Percentiles rank a stretch among this genome's conserved stretches.
Evolutionary conservation across 2,797 vertebrate species (phyloP).

Genomic region (Coranthus polyacanthus): DNA sequence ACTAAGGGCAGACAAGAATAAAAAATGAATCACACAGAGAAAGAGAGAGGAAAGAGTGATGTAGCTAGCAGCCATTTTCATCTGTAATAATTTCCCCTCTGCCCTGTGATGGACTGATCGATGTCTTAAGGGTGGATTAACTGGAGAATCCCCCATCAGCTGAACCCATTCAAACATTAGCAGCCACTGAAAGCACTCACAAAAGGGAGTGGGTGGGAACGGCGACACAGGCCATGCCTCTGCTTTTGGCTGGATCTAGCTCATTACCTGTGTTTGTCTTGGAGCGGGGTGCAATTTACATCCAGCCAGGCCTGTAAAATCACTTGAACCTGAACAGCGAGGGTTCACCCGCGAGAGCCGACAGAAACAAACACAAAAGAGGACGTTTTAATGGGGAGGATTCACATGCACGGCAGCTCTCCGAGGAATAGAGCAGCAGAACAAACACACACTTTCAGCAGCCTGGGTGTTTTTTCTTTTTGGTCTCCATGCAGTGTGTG

Average conservation of each 20-base stretch:
- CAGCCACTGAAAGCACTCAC: slow-evolving; percentile 50
- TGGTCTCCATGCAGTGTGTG: slow-evolving; percentile 34
- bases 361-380: slow-evolving; percentile 59
- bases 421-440: slow-evolving; percentile 16
- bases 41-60: slow-evolving; percentile 34
- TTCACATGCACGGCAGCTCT: slow-evolving; percentile 39
- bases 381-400: slow-evolving; percentile 63
- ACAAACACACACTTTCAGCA: slow-evolving; percentile 35
- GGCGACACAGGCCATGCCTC: slow-evolving; percentile 43
- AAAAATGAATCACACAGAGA: slow-evolving; percentile 52
- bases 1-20: slow-evolving; percentile 43
- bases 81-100: slow-evolving; percentile 65
- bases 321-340: slow-evolving; percentile 66
- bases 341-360: slow-evolving; percentile 52
- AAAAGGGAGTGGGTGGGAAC: slow-evolving; percentile 50
- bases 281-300: slow-evolving; percentile 71
- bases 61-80: slow-evolving; percentile 50
- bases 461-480: slow-evolving; percentile 44
- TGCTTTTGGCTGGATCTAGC: slow-evolving; percentile 61
- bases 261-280: slow-evolving; percentile 79
- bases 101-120: slow-evolving; percentile 52
- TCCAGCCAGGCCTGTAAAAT: slow-evolving; percentile 70
- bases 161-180: slow-evolving; percentile 52
- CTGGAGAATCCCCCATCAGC: slow-evolving; percentile 50
- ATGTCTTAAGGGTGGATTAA: slow-evolving; percentile 69